phyloP scores from a whole-genome alignment of 2,797 vertebrate genomes.

The Chrysocyon brachyurus region DNA sequence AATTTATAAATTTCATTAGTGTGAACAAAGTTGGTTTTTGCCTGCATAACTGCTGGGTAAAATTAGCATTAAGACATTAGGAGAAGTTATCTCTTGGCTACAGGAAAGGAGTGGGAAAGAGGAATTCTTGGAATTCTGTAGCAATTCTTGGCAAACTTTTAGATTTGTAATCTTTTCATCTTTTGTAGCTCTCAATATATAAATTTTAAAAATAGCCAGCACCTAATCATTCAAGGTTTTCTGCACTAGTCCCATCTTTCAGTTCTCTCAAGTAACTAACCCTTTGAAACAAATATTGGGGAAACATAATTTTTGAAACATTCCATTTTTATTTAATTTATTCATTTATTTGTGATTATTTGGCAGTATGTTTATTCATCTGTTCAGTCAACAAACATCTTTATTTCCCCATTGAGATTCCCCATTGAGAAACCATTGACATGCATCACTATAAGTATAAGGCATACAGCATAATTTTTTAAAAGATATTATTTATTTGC shows the following conservation, averaged over 20 bases:
- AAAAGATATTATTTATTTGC: not conserved
- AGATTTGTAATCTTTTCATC: not conserved
- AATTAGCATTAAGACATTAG: not conserved
- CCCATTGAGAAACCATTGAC: not conserved
- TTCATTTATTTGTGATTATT: not conserved
- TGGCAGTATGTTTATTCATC: not conserved
- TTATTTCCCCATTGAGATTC: not conserved
- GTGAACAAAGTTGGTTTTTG: not conserved
- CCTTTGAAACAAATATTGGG: not conserved
- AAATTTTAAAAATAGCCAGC: not conserved
- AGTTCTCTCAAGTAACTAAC: not conserved
- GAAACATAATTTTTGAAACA: not conserved
- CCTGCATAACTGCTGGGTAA: not conserved
- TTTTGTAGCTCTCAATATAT: not conserved
- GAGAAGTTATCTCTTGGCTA: not conserved
- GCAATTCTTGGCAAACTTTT: not conserved
- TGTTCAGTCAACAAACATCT: not conserved
- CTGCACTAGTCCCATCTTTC: not conserved
- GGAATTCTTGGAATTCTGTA: not conserved
- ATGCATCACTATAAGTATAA: not conserved
- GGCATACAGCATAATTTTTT: not conserved
- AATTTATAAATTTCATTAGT: not conserved
- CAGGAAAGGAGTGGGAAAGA: not conserved
- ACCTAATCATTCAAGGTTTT: not conserved
- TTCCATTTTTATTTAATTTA: not conserved